These are phyloP conservation scores for Siphonodentalium dalli DNA, from an alignment of 2,888 invertebrate genomes.

Conservation along the genomic window DNA sequence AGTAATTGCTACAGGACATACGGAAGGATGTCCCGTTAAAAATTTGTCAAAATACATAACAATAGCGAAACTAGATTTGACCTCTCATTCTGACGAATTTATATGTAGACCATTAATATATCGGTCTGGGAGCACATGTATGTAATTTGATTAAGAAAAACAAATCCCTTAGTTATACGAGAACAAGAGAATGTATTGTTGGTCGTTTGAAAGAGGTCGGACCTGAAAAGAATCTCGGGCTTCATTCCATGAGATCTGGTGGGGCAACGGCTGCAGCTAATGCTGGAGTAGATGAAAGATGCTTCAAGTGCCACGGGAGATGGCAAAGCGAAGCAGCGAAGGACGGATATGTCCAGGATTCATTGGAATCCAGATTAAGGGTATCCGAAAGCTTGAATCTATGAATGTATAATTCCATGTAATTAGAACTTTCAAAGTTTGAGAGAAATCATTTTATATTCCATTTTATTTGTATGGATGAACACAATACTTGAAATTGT, in stretches of 20 bases:
- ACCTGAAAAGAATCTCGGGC: conserved; percentile 3
- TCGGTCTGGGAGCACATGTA: too few relatives aligned
- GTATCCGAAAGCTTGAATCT: conserved; percentile 1
- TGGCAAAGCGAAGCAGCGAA: conserved; percentile 6
- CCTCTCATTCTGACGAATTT: too few relatives aligned
- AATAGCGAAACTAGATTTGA: too few relatives aligned
- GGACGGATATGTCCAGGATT: conserved; percentile 8
- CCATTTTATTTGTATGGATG: too few relatives aligned
- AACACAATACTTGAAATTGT: too few relatives aligned
- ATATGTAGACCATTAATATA: too few relatives aligned
- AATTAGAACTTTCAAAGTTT: too few relatives aligned
- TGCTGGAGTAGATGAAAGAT: conserved; percentile 3
- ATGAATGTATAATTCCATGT: too few relatives aligned
- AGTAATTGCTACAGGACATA: too few relatives aligned
- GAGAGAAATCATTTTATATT: too few relatives aligned
- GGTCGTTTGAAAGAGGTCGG: neutral
- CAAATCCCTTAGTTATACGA: conserved; percentile 7
- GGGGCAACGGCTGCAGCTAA: neutral
- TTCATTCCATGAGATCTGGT: conserved; percentile 7
- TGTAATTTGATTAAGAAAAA: conserved; percentile 1
- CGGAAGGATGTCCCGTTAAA: too few relatives aligned
- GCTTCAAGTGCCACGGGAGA: conserved; percentile 10
- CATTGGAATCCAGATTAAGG: neutral
- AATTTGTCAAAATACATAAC: too few relatives aligned
- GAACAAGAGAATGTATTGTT: conserved; percentile 2